Evolutionary conservation across 2,888 invertebrate species (phyloP).

Genomic region (Loripinus fragilis): DNA sequence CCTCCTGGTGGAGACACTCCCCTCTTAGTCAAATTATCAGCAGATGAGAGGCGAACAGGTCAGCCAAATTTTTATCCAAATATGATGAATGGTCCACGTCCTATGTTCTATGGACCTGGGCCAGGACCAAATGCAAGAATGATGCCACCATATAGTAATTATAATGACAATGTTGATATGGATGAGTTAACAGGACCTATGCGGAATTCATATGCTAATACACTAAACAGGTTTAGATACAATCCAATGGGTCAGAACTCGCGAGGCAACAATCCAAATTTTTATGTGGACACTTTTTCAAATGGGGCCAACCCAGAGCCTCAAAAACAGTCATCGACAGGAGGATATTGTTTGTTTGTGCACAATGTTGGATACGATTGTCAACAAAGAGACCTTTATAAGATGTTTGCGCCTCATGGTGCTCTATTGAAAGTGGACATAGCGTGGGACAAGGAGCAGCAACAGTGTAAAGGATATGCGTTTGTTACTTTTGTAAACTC

Average conservation of each 20-base stretch:
- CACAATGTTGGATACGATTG: conserved; percentile 83
- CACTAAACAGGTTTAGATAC: conserved; percentile 39
- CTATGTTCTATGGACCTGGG: background rate
- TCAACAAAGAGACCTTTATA: conserved; percentile 81
- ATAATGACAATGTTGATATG: conserved; percentile 26
- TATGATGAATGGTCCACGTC: background rate
- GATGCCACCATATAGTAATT: background rate
- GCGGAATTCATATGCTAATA: conserved; percentile 30
- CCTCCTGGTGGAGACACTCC: conserved; percentile 93
- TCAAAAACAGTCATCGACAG: conserved; percentile 13
- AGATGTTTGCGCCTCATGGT: conserved; percentile 82
- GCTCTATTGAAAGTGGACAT: conserved; percentile 82
- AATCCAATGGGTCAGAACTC: conserved; percentile 49
- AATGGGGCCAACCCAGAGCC: conserved; percentile 14
- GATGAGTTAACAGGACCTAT: conserved; percentile 38
- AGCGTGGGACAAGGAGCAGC: conserved; percentile 79
- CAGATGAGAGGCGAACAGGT: background rate
- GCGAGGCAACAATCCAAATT: conserved; percentile 13
- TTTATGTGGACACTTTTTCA: conserved; percentile 5
- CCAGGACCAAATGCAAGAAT: conserved; percentile 39
- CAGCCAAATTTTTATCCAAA: background rate
- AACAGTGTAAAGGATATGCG: conserved; percentile 83
- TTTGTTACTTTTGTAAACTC: conserved; percentile 83
- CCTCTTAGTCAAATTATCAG: conserved; percentile 91
- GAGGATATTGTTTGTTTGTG: conserved; percentile 81